Evolutionary conservation across 2,888 invertebrate species (phyloP).

Genomic region (Diarsia rubi): DNA sequence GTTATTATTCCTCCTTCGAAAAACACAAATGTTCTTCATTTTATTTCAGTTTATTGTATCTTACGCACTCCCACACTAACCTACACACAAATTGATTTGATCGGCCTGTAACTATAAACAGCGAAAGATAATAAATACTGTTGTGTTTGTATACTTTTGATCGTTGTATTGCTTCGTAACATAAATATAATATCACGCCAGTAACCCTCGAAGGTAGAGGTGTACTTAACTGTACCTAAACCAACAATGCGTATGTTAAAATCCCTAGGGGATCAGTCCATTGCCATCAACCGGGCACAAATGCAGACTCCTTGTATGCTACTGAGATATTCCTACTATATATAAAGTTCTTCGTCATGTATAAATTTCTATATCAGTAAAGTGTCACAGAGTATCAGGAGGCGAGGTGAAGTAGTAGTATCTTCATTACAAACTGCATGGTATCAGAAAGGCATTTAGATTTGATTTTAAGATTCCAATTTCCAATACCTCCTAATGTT

Average conservation of each 20-base stretch:
- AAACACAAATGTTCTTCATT: slow-evolving; percentile 27
- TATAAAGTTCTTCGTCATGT: no score
- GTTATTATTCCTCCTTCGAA: slow-evolving; percentile 3
- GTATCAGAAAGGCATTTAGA: no score
- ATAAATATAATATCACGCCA: not conserved
- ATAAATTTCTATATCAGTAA: no score
- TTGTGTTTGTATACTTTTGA: not conserved
- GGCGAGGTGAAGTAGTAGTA: no score
- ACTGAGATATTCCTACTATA: not conserved
- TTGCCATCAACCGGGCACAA: not conserved
- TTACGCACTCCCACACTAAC: slow-evolving; percentile 20
- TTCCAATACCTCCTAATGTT: no score
- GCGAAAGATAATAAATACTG: not conserved
- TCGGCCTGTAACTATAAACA: slow-evolving; percentile 42
- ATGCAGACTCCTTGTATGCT: not conserved
- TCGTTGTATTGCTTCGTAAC: not conserved
- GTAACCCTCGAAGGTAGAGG: not conserved
- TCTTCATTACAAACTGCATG: no score
- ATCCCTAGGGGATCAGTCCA: not conserved
- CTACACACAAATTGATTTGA: slow-evolving; percentile 39
- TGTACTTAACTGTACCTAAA: not conserved
- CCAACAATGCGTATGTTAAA: not conserved
- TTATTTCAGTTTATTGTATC: slow-evolving; percentile 31
- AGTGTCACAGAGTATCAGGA: no score
- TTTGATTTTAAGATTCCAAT: no score